Evolutionary conservation across 2,113 vertebrate genomes (phyloP).

Genomic region (Urocolius indicus): DNA sequence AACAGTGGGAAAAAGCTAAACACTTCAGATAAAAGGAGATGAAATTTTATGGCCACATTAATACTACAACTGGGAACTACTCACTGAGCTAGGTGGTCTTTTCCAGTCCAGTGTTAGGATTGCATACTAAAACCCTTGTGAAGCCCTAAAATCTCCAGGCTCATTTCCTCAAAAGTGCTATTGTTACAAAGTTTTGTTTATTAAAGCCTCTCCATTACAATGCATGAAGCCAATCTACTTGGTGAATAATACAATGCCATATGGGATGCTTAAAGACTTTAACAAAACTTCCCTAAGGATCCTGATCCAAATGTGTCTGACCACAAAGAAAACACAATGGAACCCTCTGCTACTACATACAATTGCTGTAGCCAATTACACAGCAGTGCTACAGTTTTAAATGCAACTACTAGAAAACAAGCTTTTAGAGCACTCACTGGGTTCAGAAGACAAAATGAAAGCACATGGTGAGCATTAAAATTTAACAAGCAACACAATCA

Average conservation of each 20-base stretch:
- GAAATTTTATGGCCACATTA: background rate
- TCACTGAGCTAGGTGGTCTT: slow-evolving; percentile 60
- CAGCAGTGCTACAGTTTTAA: background rate
- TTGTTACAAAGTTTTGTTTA: slow-evolving; percentile 16
- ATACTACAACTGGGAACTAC: background rate
- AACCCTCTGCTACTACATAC: slow-evolving; percentile 24
- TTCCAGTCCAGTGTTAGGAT: background rate
- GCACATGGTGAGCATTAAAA: background rate
- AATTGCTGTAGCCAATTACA: background rate
- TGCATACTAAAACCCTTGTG: background rate
- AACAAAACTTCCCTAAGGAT: slow-evolving; percentile 30
- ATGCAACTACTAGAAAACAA: slow-evolving; percentile 2
- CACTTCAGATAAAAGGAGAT: background rate
- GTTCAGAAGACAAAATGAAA: slow-evolving; percentile 17
- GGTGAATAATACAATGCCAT: background rate
- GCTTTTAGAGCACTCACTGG: background rate
- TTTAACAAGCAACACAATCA: background rate
- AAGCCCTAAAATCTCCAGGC: slow-evolving; percentile 46
- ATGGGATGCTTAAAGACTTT: background rate
- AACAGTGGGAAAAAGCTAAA: background rate
- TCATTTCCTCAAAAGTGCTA: slow-evolving; percentile 60
- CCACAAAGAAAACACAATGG: slow-evolving; percentile 38
- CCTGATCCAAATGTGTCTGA: slow-evolving; percentile 4
- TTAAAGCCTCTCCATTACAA: slow-evolving; percentile 34
- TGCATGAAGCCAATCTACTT: background rate